Evolutionary conservation across 2,113 vertebrate genomes (phyloP).

Genomic region (Anthoscopus minutus): DNA sequence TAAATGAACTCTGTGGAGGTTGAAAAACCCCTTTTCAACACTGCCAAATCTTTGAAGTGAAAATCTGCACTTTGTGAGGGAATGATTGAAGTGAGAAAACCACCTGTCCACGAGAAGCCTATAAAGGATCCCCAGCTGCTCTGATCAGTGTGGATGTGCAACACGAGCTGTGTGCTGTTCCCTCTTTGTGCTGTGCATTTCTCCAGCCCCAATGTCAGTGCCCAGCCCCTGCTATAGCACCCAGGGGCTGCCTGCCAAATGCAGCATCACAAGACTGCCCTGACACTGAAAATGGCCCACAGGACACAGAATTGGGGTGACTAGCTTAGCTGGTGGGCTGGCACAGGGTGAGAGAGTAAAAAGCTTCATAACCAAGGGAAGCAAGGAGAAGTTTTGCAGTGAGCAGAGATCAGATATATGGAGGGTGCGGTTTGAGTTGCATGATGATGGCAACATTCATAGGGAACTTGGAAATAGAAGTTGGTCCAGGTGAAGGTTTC

Average conservation of each 20-base stretch:
- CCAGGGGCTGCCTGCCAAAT: neutral
- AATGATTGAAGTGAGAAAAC: slow-evolving; percentile 44
- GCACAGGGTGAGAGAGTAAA: neutral
- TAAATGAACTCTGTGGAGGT: slow-evolving; percentile 13
- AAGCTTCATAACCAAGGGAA: neutral
- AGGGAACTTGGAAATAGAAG: neutral
- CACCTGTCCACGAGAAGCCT: neutral
- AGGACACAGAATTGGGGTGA: neutral
- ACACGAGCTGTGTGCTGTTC: neutral
- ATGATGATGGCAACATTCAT: neutral
- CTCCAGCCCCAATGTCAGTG: neutral
- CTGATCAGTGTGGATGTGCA: neutral
- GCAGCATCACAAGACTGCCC: neutral
- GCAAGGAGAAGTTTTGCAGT: neutral
- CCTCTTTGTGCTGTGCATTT: neutral
- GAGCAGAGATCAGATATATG: accelerated
- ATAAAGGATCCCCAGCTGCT: neutral
- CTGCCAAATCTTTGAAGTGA: slow-evolving; percentile 30
- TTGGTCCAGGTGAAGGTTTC: neutral
- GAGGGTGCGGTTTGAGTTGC: neutral
- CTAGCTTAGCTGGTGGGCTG: neutral
- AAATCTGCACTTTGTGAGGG: neutral
- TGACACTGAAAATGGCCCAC: neutral
- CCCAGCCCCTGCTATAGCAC: neutral
- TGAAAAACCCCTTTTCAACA: slow-evolving; percentile 41